phyloP scores from a whole-genome alignment of 2,888 invertebrate genomes.

The Drosophila picticornis region DNA sequence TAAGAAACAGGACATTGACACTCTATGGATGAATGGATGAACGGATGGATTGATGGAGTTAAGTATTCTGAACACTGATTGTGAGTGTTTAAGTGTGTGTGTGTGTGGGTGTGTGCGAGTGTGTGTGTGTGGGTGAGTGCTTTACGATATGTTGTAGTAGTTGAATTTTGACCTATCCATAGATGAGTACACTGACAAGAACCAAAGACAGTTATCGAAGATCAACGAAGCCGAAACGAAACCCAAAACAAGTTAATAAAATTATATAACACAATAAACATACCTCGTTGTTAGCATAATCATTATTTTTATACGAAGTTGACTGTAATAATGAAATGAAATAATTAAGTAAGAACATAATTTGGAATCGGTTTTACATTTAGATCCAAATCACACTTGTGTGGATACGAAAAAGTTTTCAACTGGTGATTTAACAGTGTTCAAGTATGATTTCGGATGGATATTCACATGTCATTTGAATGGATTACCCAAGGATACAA shows the following conservation, averaged over 20 bases:
- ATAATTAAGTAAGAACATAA: constrained; percentile 63
- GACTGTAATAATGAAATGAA: constrained; percentile 76
- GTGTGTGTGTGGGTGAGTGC: constrained; percentile 19
- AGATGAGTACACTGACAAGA: constrained; percentile 4
- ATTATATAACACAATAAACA: constrained; percentile 68
- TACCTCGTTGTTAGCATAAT: constrained; percentile 79
- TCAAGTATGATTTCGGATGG: background rate
- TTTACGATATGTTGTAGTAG: background rate
- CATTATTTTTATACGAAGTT: constrained; percentile 77
- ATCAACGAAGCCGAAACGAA: constrained; percentile 22
- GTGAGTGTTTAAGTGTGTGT: background rate
- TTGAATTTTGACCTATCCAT: background rate
- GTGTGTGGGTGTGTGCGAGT: constrained; percentile 6
- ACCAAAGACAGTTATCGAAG: background rate
- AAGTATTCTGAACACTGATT: constrained; percentile 6
- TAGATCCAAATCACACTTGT: constrained; percentile 18
- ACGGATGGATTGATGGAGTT: background rate
- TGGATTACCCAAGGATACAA: background rate
- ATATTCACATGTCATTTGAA: background rate
- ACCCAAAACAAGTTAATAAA: constrained; percentile 18
- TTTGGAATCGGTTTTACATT: constrained; percentile 32
- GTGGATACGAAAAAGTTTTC: background rate
- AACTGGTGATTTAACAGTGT: background rate
- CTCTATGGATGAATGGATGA: background rate
- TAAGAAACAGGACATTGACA: constrained; percentile 5